A percentile compares a stretch with the other conserved stretches of the same genome.
Conservation (phyloP, 2,888 invertebrate species). For the Drosophila ezoana region DNA sequence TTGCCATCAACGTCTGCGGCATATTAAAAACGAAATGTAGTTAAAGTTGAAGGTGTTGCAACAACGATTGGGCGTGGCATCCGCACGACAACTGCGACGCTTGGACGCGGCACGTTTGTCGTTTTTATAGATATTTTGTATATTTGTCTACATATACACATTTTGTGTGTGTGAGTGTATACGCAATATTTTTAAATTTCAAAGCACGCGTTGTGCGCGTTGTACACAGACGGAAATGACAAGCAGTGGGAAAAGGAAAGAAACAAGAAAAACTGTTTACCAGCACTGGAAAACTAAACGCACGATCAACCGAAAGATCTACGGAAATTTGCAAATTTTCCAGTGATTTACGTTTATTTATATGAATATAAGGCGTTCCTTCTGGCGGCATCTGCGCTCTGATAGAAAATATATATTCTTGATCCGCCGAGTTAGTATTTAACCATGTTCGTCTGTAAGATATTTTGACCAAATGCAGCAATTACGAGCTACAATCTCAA, state of each 20-base stretch:
- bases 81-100: conserved; percentile 11
- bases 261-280: not conserved
- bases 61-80: conserved; percentile 40
- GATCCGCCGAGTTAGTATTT: no score
- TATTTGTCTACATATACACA: conserved; percentile 3
- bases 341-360: no score
- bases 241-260: not conserved
- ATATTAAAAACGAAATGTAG: conserved; percentile 48
- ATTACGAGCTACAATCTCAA: no score
- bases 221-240: conserved; percentile 24
- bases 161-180: not conserved
- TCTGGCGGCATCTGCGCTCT: no score
- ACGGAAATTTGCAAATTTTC: no score
- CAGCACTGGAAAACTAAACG: not conserved
- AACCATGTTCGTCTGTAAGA: no score
- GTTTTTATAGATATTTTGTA: conserved; percentile 18
- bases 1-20: conserved; percentile 39
- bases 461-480: no score
- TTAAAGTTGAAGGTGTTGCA: conserved; percentile 49
- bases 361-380: no score
- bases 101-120: conserved; percentile 31
- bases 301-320: not conserved
- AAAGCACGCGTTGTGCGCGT: conserved; percentile 37
- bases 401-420: no score
- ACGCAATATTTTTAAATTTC: conserved; percentile 25